phyloP scores from a whole-genome alignment of 2,797 vertebrate species.

The Lutjanus campechanus region DNA sequence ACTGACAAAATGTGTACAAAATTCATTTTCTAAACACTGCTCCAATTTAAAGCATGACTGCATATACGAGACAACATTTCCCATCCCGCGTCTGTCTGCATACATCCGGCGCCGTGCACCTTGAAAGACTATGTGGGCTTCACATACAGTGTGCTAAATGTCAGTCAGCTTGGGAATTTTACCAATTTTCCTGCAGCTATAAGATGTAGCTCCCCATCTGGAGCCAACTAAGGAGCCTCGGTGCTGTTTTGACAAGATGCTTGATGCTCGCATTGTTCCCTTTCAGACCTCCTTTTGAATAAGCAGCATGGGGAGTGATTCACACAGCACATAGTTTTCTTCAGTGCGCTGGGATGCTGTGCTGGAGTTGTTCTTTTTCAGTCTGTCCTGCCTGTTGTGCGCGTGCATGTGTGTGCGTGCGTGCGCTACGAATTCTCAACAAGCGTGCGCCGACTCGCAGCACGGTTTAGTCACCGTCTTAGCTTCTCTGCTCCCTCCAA shows the following conservation, averaged over 20 bases:
- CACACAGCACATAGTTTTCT: constrained; percentile 46
- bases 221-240: constrained; percentile 28
- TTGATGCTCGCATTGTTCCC: constrained; percentile 48
- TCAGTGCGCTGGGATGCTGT: not conserved
- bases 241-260: constrained; percentile 53
- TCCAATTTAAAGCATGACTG: constrained; percentile 38
- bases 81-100: constrained; percentile 23
- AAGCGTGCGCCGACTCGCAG: not conserved
- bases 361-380: constrained; percentile 34
- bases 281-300: constrained; percentile 49
- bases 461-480: constrained; percentile 17
- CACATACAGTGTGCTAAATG: constrained; percentile 58
- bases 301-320: constrained; percentile 47
- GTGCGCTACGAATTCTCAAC: not conserved
- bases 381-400: not conserved
- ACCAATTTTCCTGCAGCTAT: constrained; percentile 47
- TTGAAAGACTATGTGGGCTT: constrained; percentile 45
- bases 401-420: not conserved
- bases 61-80: constrained; percentile 22
- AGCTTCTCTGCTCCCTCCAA: constrained; percentile 35
- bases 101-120: constrained; percentile 18
- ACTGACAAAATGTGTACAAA: constrained; percentile 17
- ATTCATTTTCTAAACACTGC: constrained; percentile 20
- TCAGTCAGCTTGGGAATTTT: constrained; percentile 58
- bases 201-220: constrained; percentile 32